Conservation (phyloP, 2,888 invertebrate species). For the Branchipolynoe longqiensis region DNA sequence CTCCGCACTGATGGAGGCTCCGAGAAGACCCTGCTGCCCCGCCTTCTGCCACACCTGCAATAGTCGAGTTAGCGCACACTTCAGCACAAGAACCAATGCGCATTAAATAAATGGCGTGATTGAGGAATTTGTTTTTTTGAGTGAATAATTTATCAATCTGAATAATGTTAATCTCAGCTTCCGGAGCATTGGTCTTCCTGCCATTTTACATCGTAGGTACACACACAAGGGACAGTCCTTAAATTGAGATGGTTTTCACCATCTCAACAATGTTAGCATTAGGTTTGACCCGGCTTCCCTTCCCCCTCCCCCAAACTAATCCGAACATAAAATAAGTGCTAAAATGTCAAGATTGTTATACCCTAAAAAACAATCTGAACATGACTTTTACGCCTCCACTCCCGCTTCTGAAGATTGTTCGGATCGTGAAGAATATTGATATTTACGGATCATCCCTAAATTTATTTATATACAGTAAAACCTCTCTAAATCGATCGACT, state of each 20-base stretch:
- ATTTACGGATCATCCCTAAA: too few species aligned
- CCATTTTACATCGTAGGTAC: not conserved
- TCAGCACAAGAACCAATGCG: too few species aligned
- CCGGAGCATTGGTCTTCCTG: not conserved
- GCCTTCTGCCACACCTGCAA: slow-evolving; percentile 81
- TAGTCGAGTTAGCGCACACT: too few species aligned
- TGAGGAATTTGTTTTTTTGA: too few species aligned
- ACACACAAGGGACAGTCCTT: too few species aligned
- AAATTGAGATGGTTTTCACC: not conserved
- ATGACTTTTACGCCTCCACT: too few species aligned
- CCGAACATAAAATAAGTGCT: not conserved
- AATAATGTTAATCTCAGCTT: not conserved
- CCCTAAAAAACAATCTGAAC: too few species aligned
- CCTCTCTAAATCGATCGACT: too few species aligned
- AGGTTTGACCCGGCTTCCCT: not conserved
- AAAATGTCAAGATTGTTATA: not conserved
- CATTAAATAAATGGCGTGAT: too few species aligned
- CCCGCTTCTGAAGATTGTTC: too few species aligned
- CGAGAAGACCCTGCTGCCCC: slow-evolving; percentile 81
- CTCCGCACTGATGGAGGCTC: slow-evolving; percentile 80
- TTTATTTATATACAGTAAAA: too few species aligned
- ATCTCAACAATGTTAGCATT: not conserved
- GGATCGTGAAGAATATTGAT: too few species aligned
- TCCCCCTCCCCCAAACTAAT: not conserved
- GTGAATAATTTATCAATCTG: not conserved